phyloP scores from a whole-genome alignment of 92 coral and sea anemone species.

The Palythoa grandiflora region DNA sequence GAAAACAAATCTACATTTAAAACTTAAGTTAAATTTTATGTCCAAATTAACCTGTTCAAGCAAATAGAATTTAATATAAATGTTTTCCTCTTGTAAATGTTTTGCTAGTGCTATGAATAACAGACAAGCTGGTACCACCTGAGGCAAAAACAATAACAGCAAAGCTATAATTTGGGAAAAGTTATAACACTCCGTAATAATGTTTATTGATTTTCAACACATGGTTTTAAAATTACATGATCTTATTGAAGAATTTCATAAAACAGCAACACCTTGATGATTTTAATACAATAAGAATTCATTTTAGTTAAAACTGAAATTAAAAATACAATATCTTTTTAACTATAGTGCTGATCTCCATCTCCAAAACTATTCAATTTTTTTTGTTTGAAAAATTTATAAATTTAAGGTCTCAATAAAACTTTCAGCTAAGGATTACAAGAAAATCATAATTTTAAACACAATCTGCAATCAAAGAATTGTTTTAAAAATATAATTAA shows the following conservation, averaged over 20 bases:
- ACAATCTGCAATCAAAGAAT: no score
- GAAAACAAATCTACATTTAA: slow-evolving; percentile 2
- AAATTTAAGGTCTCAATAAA: not conserved
- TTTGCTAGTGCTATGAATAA: slow-evolving; percentile 22
- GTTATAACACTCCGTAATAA: not conserved
- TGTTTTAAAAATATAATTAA: no score
- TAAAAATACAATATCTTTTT: not conserved
- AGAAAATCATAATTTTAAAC: no score
- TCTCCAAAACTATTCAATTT: not conserved
- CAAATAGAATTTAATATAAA: slow-evolving; percentile 11
- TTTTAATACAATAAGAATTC: not conserved
- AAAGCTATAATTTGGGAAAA: not conserved
- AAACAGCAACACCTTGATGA: slow-evolving; percentile 17
- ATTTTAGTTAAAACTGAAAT: not conserved
- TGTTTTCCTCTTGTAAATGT: slow-evolving; percentile 42
- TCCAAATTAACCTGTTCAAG: not conserved
- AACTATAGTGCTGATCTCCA: not conserved
- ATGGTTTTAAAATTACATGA: slow-evolving; percentile 53
- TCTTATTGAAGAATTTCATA: not conserved
- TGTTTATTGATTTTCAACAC: slow-evolving; percentile 16
- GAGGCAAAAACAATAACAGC: slow-evolving; percentile 29
- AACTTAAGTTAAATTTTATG: not conserved
- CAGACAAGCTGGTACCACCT: slow-evolving; percentile 31
- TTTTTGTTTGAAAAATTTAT: not conserved
- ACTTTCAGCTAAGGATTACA: no score